Percentiles rank a stretch among this genome's conserved stretches.
phyloP scores from a whole-genome alignment of 2,113 vertebrate genomes.

The Leptobrachium ailaonicum region DNA sequence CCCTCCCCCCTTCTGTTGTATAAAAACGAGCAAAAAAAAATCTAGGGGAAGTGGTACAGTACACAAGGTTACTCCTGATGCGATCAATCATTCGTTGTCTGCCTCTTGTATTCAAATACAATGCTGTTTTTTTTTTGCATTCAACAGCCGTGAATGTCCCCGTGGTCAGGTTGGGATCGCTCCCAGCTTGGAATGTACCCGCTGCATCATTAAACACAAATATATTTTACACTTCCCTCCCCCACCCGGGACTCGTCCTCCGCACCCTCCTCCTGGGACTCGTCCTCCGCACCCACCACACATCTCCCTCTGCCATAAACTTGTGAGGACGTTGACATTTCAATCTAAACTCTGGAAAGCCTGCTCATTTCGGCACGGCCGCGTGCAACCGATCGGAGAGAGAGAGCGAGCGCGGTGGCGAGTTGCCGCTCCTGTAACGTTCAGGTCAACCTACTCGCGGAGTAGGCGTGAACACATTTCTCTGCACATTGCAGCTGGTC shows the following conservation, averaged over 20 bases:
- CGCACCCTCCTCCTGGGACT: background rate
- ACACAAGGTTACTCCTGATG: background rate
- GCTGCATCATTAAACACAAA: background rate
- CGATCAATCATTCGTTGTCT: background rate
- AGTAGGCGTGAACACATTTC: conserved; percentile 5
- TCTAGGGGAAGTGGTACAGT: background rate
- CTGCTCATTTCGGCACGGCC: conserved; percentile 13
- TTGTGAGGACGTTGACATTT: conserved; percentile 24
- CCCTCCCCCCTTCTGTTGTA: background rate
- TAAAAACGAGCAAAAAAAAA: background rate
- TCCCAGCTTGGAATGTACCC: conserved; percentile 30
- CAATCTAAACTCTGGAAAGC: background rate
- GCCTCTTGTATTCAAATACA: background rate
- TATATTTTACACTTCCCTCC: background rate
- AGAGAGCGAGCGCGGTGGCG: too few relatives aligned
- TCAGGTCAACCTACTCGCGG: conserved; percentile 10
- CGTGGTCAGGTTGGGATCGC: background rate
- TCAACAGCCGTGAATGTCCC: conserved; percentile 2
- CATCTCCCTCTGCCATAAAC: background rate
- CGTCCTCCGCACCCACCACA: background rate
- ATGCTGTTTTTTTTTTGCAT: background rate
- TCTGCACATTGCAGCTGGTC: background rate
- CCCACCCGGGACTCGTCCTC: background rate
- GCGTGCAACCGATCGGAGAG: background rate
- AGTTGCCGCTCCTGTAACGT: conserved; percentile 1